These are phyloP conservation scores for Microtus californicus DNA, from an alignment of 2,797 vertebrate species.

Conservation along the genomic window DNA sequence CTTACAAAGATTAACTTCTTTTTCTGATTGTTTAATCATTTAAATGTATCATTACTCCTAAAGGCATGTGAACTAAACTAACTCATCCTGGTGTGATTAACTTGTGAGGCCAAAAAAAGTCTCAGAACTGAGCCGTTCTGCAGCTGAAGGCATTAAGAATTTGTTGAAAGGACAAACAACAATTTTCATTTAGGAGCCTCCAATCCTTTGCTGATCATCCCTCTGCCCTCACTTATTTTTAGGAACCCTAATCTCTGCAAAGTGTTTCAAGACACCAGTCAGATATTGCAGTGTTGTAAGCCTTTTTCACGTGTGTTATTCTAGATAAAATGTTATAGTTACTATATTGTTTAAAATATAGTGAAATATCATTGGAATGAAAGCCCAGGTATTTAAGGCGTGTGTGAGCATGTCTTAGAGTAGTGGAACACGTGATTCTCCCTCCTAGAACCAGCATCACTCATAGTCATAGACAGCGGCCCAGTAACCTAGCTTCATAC, in stretches of 20 bases:
- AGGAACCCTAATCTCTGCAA: slow-evolving; percentile 66
- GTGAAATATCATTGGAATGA: slow-evolving; percentile 31
- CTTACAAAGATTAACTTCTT: slow-evolving; percentile 84
- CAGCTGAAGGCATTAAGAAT: slow-evolving; percentile 77
- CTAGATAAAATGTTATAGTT: slow-evolving; percentile 58
- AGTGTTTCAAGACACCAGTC: slow-evolving; percentile 60
- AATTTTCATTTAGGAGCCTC: slow-evolving; percentile 75
- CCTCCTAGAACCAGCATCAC: background rate
- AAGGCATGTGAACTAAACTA: slow-evolving; percentile 86
- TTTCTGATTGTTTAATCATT: slow-evolving; percentile 89
- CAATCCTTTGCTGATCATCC: slow-evolving; percentile 70
- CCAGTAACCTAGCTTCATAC: background rate
- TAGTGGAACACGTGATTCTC: background rate
- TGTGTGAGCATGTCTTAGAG: background rate
- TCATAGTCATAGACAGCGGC: background rate
- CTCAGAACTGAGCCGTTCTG: slow-evolving; percentile 83
- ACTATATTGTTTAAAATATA: slow-evolving; percentile 53
- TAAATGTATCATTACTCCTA: slow-evolving; percentile 88
- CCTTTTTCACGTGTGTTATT: slow-evolving; percentile 50
- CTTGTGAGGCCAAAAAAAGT: slow-evolving; percentile 83
- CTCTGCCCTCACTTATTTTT: slow-evolving; percentile 75
- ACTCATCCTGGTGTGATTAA: slow-evolving; percentile 85
- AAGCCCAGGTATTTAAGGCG: slow-evolving; percentile 48
- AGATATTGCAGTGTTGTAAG: slow-evolving; percentile 47
- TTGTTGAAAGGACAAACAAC: slow-evolving; percentile 74